Evolutionary conservation across 2,888 invertebrate genomes (phyloP), one percentile per base, ranked within the genome.

Genomic region (Serripes groenlandicus): DNA sequence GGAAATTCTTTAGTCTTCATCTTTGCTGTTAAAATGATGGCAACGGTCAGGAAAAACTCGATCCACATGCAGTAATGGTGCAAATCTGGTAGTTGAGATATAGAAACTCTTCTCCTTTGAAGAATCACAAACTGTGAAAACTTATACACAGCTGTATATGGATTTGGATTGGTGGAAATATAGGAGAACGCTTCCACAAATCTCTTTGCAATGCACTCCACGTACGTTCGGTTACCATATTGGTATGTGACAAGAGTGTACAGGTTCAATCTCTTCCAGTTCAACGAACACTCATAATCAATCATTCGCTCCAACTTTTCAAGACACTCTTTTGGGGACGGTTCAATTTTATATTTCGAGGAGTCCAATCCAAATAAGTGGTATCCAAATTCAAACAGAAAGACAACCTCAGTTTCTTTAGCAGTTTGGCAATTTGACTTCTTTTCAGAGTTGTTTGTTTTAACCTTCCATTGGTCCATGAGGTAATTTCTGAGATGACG

Each of bases 61-160:
- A 88, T 52, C 92, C 92, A 92, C 69, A 91, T 82, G 15, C 88
- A 66, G 26, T 91, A 87, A n/a, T 83, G 72, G 15, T 80, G 71
- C 23, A 87, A 34, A 21, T 87, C 82, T 4, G 91, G 91, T n/a
- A 90, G 80, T 32, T 88, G 78, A 9, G 75, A 49, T 15, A 69
- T 52, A 15, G 68, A 42, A 0, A 23, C 49, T 37, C 80, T 78
- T 5, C 70, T 75, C 26, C 79, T 66, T 3, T 89, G 70, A 9
- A 87, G 64, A 32, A 75, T 78, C 9, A 89, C 73, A 68, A 90
- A 91, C 75, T 88, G 90, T n/a, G 86, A 87, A 72, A 90, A 91
- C 49, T 85, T 71, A 72, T 87, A 86, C 7, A 90, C 37, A 26
- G 92, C 87, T 62, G 89, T 88, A 18, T 75, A 79, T 3, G 90